Percentiles rank a stretch among this genome's conserved stretches.
Evolutionary conservation across 2,888 invertebrate genomes (phyloP).

Genomic region (Ornithoptera alexandrae): DNA sequence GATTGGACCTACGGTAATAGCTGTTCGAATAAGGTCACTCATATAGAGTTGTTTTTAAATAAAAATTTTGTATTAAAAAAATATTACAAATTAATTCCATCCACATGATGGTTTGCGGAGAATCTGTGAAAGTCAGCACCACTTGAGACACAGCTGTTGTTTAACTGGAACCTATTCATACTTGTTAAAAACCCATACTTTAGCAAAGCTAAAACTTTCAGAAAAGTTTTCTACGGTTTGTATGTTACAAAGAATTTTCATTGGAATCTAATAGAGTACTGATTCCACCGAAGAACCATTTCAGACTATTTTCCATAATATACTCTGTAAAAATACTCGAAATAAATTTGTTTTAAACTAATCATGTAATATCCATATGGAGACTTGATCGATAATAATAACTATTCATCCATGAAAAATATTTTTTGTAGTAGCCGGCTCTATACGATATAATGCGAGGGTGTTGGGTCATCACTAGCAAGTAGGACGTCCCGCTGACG

Average conservation of each 20-base stretch:
- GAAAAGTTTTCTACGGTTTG: no score
- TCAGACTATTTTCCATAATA: no score
- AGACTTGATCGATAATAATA: background rate
- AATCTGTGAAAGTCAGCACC: background rate
- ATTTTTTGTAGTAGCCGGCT: constrained; percentile 41
- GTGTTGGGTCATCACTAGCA: constrained; percentile 61
- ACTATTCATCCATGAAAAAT: background rate
- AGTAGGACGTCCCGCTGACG: constrained; percentile 70
- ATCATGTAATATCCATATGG: no score
- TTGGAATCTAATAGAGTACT: no score
- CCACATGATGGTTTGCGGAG: background rate
- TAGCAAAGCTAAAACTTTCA: no score
- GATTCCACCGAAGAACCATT: no score
- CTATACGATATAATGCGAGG: constrained; percentile 45
- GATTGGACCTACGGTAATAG: constrained; percentile 74
- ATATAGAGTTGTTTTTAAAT: constrained; percentile 48
- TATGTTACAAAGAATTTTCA: no score
- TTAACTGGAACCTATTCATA: no score
- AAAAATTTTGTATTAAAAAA: background rate
- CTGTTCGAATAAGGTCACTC: constrained; percentile 49
- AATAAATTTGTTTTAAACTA: no score
- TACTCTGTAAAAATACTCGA: no score
- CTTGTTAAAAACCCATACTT: no score
- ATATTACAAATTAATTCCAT: background rate
- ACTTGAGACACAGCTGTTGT: background rate